Evolutionary conservation across 2,888 invertebrate species (phyloP), one percentile per base, ranked within the genome.

Genomic region (Atrina japonica): DNA sequence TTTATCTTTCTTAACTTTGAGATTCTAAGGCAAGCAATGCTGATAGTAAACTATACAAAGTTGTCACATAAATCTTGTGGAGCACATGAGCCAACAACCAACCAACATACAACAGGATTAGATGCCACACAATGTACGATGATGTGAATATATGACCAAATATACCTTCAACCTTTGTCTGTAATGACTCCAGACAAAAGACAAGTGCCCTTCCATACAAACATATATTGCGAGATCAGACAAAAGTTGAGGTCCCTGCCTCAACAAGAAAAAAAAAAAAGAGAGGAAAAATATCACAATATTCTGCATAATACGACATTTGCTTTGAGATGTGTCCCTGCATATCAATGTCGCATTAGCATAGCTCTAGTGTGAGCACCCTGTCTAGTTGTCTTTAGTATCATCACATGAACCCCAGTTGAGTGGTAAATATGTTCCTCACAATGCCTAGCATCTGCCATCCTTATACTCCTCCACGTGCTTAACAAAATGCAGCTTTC

Each of bases 141-240:
- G 35, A 35, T 5, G 35, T 35, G 35, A 35, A 7, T 35, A 5
- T 35, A 35, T 35, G 35, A 35, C 35, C 35, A 35, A 35, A 35
- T 35, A 35, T 35, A 61, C 61, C 61, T 14, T 49, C 49, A 49
- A 61, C 61, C 30, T 49, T 61, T 61, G 30, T 16, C 35, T 61
- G 49, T 49, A 47, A 47, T 49, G 61, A 61, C 61, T 35, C 30
- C 21, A 29, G 61, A 61, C 41, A 43, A 61, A 61, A 52, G 52
- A 61, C 61, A 30, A 43, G 49, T 61, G 61, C 61, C 61, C 61
- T 61, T 47, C 47, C 61, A 61, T 61, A 43, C 61, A 61, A 60
- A 61, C 49, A 52, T 35, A 64, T 64, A 64, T 64, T 64, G 67
- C 60, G 67, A 67, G 67, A 67, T 67, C 67, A 67, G 60, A 56